Conservation (phyloP, 2,797 vertebrate genomes). For the Chrosomus eos region DNA sequence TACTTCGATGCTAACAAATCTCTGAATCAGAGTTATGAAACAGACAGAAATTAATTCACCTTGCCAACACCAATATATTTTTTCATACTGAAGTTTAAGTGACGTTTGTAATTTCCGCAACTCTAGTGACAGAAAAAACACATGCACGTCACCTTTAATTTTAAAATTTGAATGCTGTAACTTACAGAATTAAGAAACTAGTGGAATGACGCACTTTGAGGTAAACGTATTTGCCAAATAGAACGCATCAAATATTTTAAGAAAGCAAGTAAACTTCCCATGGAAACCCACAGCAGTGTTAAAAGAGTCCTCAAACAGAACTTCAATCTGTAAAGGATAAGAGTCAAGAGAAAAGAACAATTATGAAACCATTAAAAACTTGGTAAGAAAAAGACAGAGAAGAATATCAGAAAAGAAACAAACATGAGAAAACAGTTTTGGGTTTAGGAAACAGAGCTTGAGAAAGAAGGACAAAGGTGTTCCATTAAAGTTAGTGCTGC, state of each 20-base stretch:
- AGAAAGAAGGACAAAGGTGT: slow-evolving; percentile 60
- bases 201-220: background rate
- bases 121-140: background rate
- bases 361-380: slow-evolving; percentile 28
- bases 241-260: background rate
- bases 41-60: background rate
- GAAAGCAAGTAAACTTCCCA: slow-evolving; percentile 54
- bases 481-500: slow-evolving; percentile 74
- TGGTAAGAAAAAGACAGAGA: slow-evolving; percentile 54
- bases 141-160: background rate
- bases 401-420: slow-evolving; percentile 45
- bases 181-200: background rate
- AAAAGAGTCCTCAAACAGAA: slow-evolving; percentile 63
- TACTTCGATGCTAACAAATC: no score
- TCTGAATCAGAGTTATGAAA: background rate
- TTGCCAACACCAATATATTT: background rate
- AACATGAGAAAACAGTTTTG: slow-evolving; percentile 42
- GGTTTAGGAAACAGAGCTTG: slow-evolving; percentile 45
- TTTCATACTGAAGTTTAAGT: background rate
- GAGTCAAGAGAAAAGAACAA: slow-evolving; percentile 59
- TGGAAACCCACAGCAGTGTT: slow-evolving; percentile 70
- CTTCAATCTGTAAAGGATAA: slow-evolving; percentile 67
- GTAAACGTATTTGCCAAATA: background rate
- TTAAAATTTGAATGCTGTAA: background rate
- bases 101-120: background rate